A percentile compares a stretch with the other conserved stretches of the same genome.
Conservation (phyloP, 2,888 invertebrate species). For the Amitus sp. region DNA sequence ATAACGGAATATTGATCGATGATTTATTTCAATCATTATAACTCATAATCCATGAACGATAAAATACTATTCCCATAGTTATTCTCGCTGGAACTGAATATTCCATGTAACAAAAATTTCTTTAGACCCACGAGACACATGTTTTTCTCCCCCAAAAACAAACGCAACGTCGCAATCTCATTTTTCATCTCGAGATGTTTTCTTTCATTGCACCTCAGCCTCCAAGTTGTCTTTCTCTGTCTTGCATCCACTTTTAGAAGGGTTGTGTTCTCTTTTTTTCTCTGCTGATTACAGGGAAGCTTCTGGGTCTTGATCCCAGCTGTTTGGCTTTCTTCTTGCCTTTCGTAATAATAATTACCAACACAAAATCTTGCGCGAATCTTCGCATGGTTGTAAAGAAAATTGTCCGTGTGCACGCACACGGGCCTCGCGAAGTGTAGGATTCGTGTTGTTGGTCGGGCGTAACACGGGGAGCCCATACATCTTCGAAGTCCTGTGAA, state of each 20-base stretch:
- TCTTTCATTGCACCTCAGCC: conserved; percentile 4
- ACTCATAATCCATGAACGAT: no score
- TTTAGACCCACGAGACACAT: no score
- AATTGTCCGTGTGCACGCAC: conserved; percentile 28
- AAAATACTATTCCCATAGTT: no score
- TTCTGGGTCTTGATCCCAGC: conserved; percentile 45
- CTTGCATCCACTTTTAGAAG: conserved; percentile 6
- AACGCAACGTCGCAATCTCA: no score
- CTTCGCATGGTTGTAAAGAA: conserved; percentile 25
- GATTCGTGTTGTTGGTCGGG: conserved; percentile 47
- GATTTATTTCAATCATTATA: no score
- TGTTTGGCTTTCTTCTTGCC: conserved; percentile 47
- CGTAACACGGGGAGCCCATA: conserved; percentile 56
- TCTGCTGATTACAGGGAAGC: conserved; percentile 50
- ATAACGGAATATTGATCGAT: no score
- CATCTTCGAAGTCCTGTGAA: conserved; percentile 38
- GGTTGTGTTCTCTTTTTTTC: conserved; percentile 16
- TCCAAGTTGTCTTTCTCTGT: no score
- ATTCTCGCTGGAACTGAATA: no score
- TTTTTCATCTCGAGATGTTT: not conserved
- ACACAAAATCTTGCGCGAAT: conserved; percentile 33
- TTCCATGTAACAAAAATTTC: no score
- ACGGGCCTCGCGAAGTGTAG: conserved; percentile 28
- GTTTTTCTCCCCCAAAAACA: no score
- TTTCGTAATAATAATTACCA: conserved; percentile 54